These are phyloP conservation scores for Danio albolineatus DNA, from an alignment of 2,797 vertebrate species.

Conservation along the genomic window DNA sequence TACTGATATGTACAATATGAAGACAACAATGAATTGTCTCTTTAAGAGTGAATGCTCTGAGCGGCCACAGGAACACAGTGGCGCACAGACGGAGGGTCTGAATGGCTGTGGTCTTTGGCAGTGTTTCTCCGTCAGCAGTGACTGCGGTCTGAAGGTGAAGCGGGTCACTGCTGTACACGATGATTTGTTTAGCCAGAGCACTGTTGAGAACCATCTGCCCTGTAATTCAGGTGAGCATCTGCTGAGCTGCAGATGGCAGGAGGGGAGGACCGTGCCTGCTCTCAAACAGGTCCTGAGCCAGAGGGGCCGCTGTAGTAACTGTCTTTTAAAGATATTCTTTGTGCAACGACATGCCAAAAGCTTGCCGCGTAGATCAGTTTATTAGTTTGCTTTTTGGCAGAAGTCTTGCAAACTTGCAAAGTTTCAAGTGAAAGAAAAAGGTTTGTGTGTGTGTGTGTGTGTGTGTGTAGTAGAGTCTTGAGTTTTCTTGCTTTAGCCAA, in stretches of 20 bases:
- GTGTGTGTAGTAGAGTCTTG: too few relatives aligned
- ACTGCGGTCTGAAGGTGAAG: constrained; percentile 78
- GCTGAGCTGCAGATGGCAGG: constrained; percentile 80
- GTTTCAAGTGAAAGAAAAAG: neutral
- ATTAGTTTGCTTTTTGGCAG: neutral
- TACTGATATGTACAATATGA: too few relatives aligned
- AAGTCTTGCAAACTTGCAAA: neutral
- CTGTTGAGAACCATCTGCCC: constrained; percentile 78
- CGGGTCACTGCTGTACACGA: constrained; percentile 75
- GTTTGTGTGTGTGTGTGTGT: too few relatives aligned
- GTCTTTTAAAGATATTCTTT: constrained; percentile 8
- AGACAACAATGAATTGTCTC: too few relatives aligned
- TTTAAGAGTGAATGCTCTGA: too few relatives aligned
- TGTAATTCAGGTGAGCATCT: constrained; percentile 80
- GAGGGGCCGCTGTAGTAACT: neutral
- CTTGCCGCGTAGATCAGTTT: neutral
- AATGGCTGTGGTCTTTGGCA: constrained; percentile 7
- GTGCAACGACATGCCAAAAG: neutral
- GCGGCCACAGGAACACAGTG: too few relatives aligned
- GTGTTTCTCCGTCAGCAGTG: constrained; percentile 60
- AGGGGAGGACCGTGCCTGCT: constrained; percentile 9
- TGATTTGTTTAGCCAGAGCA: constrained; percentile 82
- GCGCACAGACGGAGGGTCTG: too few relatives aligned
- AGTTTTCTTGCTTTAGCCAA: neutral
- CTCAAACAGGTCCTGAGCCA: constrained; percentile 32